Conservation (phyloP, 2,113 vertebrate genomes). For the Megaceryle maxima region DNA sequence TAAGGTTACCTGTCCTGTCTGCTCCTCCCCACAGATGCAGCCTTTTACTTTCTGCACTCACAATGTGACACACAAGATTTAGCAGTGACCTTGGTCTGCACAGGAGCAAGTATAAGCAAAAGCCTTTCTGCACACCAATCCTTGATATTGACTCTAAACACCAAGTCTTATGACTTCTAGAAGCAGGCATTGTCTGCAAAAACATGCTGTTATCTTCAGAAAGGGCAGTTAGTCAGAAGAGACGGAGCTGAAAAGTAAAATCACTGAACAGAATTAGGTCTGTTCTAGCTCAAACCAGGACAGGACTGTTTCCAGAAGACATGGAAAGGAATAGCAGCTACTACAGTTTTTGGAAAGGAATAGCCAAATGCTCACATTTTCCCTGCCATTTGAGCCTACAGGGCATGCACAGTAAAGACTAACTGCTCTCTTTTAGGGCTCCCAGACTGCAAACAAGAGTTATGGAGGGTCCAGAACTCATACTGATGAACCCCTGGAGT, state of each 20-base stretch:
- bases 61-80: neutral
- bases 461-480: fast-evolving
- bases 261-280: neutral
- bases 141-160: neutral
- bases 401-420: neutral
- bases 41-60: neutral
- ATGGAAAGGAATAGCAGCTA: neutral
- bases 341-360: neutral
- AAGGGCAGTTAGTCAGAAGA: neutral
- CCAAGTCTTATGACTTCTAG: neutral
- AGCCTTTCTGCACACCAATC: neutral
- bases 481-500: neutral
- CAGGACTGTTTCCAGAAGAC: neutral
- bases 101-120: neutral
- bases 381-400: neutral
- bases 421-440: fast-evolving
- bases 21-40: neutral
- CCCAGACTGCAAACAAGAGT: neutral
- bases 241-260: neutral
- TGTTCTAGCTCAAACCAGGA: neutral
- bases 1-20: neutral
- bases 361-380: neutral
- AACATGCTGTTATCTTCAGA: neutral
- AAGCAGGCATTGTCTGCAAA: neutral
- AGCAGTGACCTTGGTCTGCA: too few species aligned